Evolutionary conservation across 2,113 vertebrate species (phyloP).

Genomic region (Alosa alosa): DNA sequence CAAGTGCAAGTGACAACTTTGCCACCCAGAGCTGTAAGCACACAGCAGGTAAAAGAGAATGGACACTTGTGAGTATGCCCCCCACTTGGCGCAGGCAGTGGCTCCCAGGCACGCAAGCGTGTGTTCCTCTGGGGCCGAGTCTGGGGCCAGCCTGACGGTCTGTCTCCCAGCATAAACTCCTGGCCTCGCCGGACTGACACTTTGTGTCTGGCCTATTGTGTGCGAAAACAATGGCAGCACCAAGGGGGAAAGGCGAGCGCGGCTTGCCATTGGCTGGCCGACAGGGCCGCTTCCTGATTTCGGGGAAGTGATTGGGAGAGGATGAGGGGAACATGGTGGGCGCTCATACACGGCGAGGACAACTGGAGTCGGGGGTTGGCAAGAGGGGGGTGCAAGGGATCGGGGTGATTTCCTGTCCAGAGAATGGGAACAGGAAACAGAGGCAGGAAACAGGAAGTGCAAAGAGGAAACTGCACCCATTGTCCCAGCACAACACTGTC

Average conservation of each 20-base stretch:
- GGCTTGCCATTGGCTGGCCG: slow-evolving; percentile 67
- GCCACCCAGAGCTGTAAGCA: background rate
- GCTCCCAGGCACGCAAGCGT: background rate
- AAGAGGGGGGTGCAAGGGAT: background rate
- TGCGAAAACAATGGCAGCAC: slow-evolving; percentile 74
- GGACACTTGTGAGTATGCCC: background rate
- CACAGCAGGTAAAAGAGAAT: background rate
- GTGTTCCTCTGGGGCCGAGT: background rate
- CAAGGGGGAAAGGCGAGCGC: slow-evolving; percentile 71
- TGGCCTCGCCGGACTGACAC: slow-evolving; percentile 44
- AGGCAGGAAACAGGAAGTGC: slow-evolving; percentile 79
- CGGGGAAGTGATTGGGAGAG: slow-evolving; percentile 72
- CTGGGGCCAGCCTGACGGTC: slow-evolving; percentile 16
- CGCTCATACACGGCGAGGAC: slow-evolving; percentile 58
- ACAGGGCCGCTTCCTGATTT: slow-evolving; percentile 73
- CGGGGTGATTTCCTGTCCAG: slow-evolving; percentile 69
- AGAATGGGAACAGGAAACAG: slow-evolving; percentile 78
- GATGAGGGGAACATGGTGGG: slow-evolving; percentile 38
- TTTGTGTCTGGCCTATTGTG: slow-evolving; percentile 77
- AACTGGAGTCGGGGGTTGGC: slow-evolving; percentile 36
- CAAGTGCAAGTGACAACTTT: background rate
- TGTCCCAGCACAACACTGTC: slow-evolving; percentile 76
- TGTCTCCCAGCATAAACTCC: slow-evolving; percentile 20
- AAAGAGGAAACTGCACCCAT: slow-evolving; percentile 82
- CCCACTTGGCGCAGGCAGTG: background rate